These are phyloP conservation scores for Salarias fasciatus DNA, from an alignment of 2,797 vertebrate species.

Conservation along the genomic window DNA sequence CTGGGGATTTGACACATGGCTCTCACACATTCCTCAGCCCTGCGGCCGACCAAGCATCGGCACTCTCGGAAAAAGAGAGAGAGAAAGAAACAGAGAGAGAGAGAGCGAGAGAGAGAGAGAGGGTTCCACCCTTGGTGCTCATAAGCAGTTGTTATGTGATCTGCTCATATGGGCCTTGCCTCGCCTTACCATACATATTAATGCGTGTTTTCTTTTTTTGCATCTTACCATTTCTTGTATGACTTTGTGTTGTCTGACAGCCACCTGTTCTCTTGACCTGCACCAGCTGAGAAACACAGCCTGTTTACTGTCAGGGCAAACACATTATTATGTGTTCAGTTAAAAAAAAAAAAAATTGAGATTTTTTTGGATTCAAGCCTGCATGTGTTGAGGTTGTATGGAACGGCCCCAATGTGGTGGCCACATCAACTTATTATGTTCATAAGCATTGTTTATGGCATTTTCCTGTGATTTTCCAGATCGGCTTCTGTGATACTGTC, in stretches of 20 bases:
- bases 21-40: constrained; percentile 96
- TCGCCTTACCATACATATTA: constrained; percentile 58
- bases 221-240: constrained; percentile 46
- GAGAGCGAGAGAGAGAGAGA: constrained; percentile 74
- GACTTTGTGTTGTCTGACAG: constrained; percentile 5
- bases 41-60: constrained; percentile 83
- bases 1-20: constrained; percentile 98
- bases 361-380: background rate
- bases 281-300: constrained; percentile 16
- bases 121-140: constrained; percentile 80
- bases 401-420: no score
- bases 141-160: constrained; percentile 66
- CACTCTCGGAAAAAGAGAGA: constrained; percentile 65
- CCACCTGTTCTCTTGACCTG: constrained; percentile 26
- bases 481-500: no score
- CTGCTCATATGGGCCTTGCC: constrained; percentile 48
- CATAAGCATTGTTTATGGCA: no score
- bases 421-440: no score
- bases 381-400: background rate
- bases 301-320: background rate
- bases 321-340: no score
- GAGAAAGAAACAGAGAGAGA: constrained; percentile 59
- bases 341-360: constrained; percentile 1
- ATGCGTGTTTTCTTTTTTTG: constrained; percentile 12
- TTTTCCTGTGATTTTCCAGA: no score